These are phyloP conservation scores for Gobius niger DNA, from an alignment of 2,113 vertebrate species.

Conservation along the genomic window DNA sequence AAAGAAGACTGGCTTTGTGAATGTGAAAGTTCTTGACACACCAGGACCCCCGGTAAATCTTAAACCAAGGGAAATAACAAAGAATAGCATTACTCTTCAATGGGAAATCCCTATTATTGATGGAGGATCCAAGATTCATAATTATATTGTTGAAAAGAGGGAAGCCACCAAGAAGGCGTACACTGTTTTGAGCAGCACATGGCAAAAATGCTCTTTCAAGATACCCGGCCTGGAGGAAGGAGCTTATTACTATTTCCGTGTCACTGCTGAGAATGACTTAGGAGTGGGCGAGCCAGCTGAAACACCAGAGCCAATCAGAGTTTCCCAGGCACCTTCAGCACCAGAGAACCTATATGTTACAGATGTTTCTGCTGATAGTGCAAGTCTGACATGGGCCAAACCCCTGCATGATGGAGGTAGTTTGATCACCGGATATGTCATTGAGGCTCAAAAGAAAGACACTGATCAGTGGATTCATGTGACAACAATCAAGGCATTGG, in stretches of 20 bases:
- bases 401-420: conserved; percentile 92
- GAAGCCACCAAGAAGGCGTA: conserved; percentile 95
- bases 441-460: conserved; percentile 94
- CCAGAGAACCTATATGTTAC: conserved; percentile 94
- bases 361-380: conserved; percentile 86
- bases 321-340: conserved; percentile 89
- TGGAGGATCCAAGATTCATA: conserved; percentile 93
- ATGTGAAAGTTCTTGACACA: conserved; percentile 93
- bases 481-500: conserved; percentile 87
- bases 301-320: conserved; percentile 89
- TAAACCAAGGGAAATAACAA: conserved; percentile 91
- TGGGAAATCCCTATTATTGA: conserved; percentile 98
- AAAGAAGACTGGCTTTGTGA: conserved; percentile 96
- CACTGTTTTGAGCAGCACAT: conserved; percentile 87
- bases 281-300: conserved; percentile 94
- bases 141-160: conserved; percentile 95
- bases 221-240: conserved; percentile 88
- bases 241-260: conserved; percentile 94
- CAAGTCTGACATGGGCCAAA: conserved; percentile 93
- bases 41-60: conserved; percentile 94
- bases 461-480: conserved; percentile 90
- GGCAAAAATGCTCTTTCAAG: conserved; percentile 94
- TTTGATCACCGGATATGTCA: conserved; percentile 96
- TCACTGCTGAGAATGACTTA: conserved; percentile 94
- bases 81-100: conserved; percentile 90